Conservation (phyloP, 2,113 vertebrate genomes). For the Catharus bicknelli region DNA sequence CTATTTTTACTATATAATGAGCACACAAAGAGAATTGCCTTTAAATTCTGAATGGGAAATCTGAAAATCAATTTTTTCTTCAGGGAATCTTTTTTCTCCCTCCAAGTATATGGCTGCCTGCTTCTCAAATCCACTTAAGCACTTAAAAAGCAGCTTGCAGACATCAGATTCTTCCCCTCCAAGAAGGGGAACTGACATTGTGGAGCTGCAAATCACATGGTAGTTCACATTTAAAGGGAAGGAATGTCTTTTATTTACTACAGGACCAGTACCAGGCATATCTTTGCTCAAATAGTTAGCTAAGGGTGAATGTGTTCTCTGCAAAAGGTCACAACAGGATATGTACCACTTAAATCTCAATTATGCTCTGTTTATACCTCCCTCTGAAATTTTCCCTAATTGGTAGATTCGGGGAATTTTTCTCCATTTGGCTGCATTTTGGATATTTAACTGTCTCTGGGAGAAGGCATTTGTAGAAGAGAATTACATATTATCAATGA, state of each 20-base stretch:
- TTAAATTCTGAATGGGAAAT: slow-evolving; percentile 40
- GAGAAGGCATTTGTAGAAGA: background rate
- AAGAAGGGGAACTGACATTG: slow-evolving; percentile 20
- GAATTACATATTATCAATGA: background rate
- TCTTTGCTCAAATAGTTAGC: slow-evolving; percentile 23
- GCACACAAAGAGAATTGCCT: background rate
- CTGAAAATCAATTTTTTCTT: slow-evolving; percentile 16
- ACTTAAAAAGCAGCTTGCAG: slow-evolving; percentile 42
- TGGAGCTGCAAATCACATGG: background rate
- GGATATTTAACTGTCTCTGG: background rate
- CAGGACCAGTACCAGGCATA: background rate
- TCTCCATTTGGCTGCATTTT: background rate
- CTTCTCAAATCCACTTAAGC: slow-evolving; percentile 28
- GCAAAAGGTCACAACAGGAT: background rate
- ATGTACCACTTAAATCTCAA: slow-evolving; percentile 15
- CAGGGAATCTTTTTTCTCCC: background rate
- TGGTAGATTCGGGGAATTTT: background rate
- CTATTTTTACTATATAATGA: slow-evolving; percentile 14
- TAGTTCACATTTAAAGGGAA: slow-evolving; percentile 28
- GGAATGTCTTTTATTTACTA: slow-evolving; percentile 20
- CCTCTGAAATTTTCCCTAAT: slow-evolving; percentile 2
- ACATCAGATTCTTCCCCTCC: slow-evolving; percentile 36
- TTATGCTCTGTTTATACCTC: slow-evolving; percentile 26
- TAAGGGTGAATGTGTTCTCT: background rate
- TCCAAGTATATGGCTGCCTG: background rate